Conservation (phyloP, 2,888 invertebrate species). For the Drosophila gaucha region DNA sequence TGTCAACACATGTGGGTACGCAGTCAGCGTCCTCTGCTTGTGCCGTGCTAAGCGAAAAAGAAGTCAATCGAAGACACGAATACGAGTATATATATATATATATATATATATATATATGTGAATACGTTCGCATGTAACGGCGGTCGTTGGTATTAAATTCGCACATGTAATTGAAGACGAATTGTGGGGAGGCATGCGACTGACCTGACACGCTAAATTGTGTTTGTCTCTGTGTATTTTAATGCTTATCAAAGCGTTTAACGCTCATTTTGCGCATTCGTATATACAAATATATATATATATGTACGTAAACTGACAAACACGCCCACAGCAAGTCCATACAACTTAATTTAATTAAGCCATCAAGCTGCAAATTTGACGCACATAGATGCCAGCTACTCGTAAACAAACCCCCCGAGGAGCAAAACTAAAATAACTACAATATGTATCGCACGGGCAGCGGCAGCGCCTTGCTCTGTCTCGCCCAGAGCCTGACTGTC, state of each 20-base stretch:
- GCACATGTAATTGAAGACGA: conserved; percentile 28
- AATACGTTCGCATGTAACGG: neutral
- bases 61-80: conserved; percentile 17
- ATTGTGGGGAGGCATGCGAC: conserved; percentile 8
- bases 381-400: conserved; percentile 18
- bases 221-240: conserved; percentile 6
- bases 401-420: conserved; percentile 12
- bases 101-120: neutral
- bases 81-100: neutral
- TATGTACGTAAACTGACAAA: conserved; percentile 1
- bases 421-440: neutral
- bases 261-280: neutral
- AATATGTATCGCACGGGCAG: conserved; percentile 49
- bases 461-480: conserved; percentile 35
- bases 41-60: conserved; percentile 33
- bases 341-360: conserved; percentile 51
- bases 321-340: conserved; percentile 20
- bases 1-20: conserved; percentile 19
- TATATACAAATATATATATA: neutral
- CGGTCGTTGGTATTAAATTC: conserved; percentile 23
- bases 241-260: conserved; percentile 40
- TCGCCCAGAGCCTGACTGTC: conserved; percentile 34
- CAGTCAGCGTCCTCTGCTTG: conserved; percentile 37
- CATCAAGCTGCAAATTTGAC: conserved; percentile 35
- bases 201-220: conserved; percentile 21